Evolutionary conservation across 1,140 invertebrate genomes (phyloP).

Genomic region (Elymnias hypermnestra): DNA sequence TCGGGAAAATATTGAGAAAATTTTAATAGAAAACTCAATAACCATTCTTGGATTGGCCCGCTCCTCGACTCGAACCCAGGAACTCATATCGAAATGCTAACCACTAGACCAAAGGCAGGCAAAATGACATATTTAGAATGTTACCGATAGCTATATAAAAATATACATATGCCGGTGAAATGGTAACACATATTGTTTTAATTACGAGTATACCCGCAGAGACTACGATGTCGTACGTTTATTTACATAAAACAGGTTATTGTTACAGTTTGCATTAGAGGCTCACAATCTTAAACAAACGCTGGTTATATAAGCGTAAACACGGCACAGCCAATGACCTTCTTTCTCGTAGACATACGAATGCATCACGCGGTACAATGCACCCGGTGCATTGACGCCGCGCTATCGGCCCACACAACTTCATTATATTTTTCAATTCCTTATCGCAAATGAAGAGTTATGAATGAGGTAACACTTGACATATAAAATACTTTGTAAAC

Average conservation of each 20-base stretch:
- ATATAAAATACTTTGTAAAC: constrained; percentile 10
- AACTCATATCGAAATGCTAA: too few relatives aligned
- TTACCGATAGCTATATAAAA: too few relatives aligned
- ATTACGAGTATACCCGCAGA: neutral
- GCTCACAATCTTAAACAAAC: constrained; percentile 48
- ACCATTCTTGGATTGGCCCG: too few relatives aligned
- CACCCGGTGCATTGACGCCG: constrained; percentile 54
- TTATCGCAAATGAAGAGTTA: constrained; percentile 48
- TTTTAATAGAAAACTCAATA: too few relatives aligned
- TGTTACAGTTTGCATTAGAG: constrained; percentile 34
- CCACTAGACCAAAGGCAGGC: too few relatives aligned
- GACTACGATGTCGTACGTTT: constrained; percentile 9
- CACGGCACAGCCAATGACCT: constrained; percentile 62
- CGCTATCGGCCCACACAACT: constrained; percentile 59
- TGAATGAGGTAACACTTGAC: constrained; percentile 16
- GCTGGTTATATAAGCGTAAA: constrained; percentile 62
- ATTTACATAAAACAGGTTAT: constrained; percentile 19
- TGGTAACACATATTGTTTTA: neutral
- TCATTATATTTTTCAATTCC: constrained; percentile 45
- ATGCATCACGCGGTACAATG: constrained; percentile 62
- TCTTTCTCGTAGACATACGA: constrained; percentile 55
- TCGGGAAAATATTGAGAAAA: too few relatives aligned
- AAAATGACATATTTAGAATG: too few relatives aligned
- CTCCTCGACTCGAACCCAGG: too few relatives aligned
- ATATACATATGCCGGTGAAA: too few relatives aligned